Evolutionary conservation across 2,113 vertebrate species (phyloP).

Genomic region (Tenebrosternarchus preto): DNA sequence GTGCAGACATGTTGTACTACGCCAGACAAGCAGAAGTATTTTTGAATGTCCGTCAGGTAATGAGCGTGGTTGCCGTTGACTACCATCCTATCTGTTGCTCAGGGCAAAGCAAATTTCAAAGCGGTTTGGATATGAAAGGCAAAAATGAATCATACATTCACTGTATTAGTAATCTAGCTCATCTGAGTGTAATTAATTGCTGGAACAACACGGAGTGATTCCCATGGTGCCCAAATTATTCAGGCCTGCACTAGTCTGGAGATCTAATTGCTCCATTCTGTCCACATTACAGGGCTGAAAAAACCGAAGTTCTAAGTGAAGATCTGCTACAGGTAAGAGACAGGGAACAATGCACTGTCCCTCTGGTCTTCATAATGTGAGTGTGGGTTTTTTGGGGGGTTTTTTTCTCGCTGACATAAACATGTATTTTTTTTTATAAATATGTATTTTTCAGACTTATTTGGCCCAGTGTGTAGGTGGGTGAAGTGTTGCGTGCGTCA

Average conservation of each 20-base stretch:
- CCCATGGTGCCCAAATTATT: slow-evolving; percentile 32
- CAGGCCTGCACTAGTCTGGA: background rate
- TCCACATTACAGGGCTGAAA: slow-evolving; percentile 84
- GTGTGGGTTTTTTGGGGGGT: too few species aligned
- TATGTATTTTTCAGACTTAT: slow-evolving; percentile 18
- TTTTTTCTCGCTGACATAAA: background rate
- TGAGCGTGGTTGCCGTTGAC: slow-evolving; percentile 6
- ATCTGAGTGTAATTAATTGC: slow-evolving; percentile 30
- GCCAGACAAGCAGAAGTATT: slow-evolving; percentile 22
- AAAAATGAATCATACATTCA: background rate
- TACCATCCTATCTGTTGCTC: background rate
- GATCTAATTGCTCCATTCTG: slow-evolving; percentile 47
- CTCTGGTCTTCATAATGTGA: background rate
- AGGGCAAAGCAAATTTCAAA: background rate
- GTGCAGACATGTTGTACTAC: background rate
- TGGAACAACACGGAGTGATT: slow-evolving; percentile 11
- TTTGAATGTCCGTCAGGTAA: slow-evolving; percentile 24
- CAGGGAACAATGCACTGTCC: background rate
- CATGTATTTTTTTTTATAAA: too few species aligned
- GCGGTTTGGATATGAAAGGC: background rate
- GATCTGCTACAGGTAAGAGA: slow-evolving; percentile 90
- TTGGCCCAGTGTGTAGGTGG: slow-evolving; percentile 30
- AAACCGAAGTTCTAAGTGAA: slow-evolving; percentile 93
- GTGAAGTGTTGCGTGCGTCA: slow-evolving; percentile 10
- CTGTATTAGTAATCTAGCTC: background rate